Percentiles rank a stretch among this genome's conserved stretches.
Evolutionary conservation across 2,113 vertebrate species (phyloP).

Genomic region (Prunella himalayana): DNA sequence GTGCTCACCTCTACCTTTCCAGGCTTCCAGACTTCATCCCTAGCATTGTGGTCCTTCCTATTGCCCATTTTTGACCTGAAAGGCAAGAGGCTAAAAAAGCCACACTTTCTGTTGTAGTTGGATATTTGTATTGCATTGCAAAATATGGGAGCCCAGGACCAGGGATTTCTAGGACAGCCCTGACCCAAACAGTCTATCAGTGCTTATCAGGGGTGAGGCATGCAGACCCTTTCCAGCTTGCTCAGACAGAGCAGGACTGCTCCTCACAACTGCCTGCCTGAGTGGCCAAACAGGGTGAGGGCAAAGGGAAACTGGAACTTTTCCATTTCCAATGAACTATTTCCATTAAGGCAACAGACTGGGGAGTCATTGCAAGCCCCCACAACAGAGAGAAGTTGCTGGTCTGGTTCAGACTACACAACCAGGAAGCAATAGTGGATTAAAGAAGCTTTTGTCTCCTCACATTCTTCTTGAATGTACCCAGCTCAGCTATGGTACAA

Average conservation of each 20-base stretch:
- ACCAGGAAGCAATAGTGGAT: background rate
- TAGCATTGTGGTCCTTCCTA: background rate
- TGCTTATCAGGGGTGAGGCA: background rate
- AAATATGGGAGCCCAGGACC: background rate
- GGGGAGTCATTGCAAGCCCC: background rate
- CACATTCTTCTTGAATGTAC: background rate
- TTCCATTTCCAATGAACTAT: background rate
- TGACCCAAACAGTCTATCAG: background rate
- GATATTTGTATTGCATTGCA: background rate
- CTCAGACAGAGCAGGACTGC: background rate
- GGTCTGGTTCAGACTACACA: background rate
- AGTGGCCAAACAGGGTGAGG: background rate
- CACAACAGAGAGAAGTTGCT: background rate
- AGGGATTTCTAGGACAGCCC: background rate
- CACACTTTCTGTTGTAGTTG: background rate
- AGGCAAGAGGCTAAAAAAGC: background rate
- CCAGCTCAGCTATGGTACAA: background rate
- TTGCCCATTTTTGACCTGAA: background rate
- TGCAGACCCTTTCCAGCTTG: background rate
- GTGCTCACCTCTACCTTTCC: background rate
- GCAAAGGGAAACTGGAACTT: background rate
- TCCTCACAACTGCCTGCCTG: background rate
- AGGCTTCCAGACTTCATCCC: background rate
- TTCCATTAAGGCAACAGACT: background rate
- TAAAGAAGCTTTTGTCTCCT: constrained; percentile 1